Evolutionary conservation across 2,888 invertebrate species (phyloP).

Genomic region (Drosophila melanosoma): DNA sequence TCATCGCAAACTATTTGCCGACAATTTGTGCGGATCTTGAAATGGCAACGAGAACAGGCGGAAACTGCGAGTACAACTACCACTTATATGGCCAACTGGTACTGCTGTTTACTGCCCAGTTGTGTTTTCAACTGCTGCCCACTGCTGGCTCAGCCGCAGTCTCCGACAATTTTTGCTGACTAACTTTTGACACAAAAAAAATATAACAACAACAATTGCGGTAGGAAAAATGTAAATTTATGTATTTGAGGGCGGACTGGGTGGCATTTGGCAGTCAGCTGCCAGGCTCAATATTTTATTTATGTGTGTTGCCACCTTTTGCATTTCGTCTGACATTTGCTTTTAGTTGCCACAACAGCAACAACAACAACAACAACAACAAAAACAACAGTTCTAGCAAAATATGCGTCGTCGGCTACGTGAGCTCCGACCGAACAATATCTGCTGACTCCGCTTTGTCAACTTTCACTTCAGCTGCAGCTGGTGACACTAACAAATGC

Average conservation of each 20-base stretch:
- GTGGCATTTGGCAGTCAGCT: constrained; percentile 27
- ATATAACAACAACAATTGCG: constrained; percentile 10
- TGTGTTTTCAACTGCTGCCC: constrained; percentile 13
- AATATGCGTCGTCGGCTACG: constrained; percentile 59
- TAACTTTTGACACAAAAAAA: constrained; percentile 63
- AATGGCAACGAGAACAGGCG: constrained; percentile 36
- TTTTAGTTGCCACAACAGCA: constrained; percentile 59
- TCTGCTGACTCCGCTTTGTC: constrained; percentile 76
- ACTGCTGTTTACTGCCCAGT: constrained; percentile 44
- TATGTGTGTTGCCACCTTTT: constrained; percentile 68
- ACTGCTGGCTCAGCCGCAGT: neutral
- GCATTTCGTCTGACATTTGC: constrained; percentile 66
- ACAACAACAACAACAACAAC: neutral
- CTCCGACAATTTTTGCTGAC: constrained; percentile 68
- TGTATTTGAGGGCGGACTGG: constrained; percentile 42
- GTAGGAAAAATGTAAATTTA: constrained; percentile 71
- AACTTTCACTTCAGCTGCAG: constrained; percentile 79
- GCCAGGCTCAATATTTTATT: constrained; percentile 74
- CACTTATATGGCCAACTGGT: constrained; percentile 42
- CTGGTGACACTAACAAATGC: constrained; percentile 52
- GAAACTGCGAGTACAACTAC: constrained; percentile 13
- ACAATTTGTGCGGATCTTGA: constrained; percentile 40
- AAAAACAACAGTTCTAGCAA: constrained; percentile 39
- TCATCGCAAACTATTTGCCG: constrained; percentile 60
- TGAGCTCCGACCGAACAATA: constrained; percentile 64